Base-by-base conservation (phyloP, 2,888 invertebrate genomes). In the Seladonia tumulorum region DNA sequence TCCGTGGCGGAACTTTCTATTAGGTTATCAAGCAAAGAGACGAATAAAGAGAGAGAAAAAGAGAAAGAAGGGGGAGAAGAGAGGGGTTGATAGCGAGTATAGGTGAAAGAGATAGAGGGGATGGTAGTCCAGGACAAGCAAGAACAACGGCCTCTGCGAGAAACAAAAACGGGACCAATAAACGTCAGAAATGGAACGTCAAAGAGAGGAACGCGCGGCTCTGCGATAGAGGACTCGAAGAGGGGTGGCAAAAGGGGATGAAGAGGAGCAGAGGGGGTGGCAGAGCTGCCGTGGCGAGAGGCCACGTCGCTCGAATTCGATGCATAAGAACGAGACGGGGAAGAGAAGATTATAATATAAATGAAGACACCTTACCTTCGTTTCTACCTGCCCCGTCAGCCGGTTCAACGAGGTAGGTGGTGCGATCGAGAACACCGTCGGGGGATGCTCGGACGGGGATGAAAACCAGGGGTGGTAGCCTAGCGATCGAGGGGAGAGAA, bases 331-430 rank as follows among this genome's bases (percentile, higher is more conserved):
- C 92, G 89, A 90, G 92, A 89, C 85, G 83, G 83, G 86, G 82
- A 88, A 87, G 89, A 89, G 90, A 81, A 88, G 90, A 93, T 93
- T 92, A 92, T 91, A 92, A 93, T 92, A 92, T 91, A 93, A 92
- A 93, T 92, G 90, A 93, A 93, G 91, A 86, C 87, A 87, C 88
- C 90, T 87, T 85, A 84, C 79, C 83, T 86, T 85, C 86, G 86
- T 81, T 89, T 87, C 85, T 89, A 88, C 88, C 88, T 88, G 89
- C 86, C 70, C 88, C 86, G 88, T 86, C 84, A 86, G 87, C 88
- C 78, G 77, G 83, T 79, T 85, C 76, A 76, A 82, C 83, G 78
- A 63, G 84, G 78, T 77, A 81, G 79, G 68, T 49, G 75, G 39
- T 53, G 66, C 35, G 72, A 47, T 39, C 73, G 60, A 76, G 79